These are phyloP conservation scores for Antechinus stuartii DNA, from an alignment of 2,113 vertebrate genomes.

Conservation along the genomic window DNA sequence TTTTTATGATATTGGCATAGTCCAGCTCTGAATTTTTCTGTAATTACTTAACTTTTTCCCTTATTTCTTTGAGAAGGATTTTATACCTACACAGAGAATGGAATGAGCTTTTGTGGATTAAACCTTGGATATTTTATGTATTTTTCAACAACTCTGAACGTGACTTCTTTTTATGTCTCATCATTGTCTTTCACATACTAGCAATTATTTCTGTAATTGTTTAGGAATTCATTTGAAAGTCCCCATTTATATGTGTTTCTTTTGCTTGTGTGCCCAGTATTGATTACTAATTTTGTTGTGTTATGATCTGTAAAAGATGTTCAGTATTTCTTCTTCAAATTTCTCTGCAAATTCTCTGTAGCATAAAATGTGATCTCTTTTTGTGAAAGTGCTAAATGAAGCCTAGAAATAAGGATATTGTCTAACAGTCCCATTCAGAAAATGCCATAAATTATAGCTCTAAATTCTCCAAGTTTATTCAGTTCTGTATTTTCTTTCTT, in stretches of 20 bases:
- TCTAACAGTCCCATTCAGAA: background rate
- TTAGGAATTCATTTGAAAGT: background rate
- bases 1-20: background rate
- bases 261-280: background rate
- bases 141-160: background rate
- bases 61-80: background rate
- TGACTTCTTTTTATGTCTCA: background rate
- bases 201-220: background rate
- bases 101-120: background rate
- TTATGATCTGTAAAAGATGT: background rate
- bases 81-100: background rate
- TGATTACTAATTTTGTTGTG: background rate
- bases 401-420: background rate
- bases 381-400: background rate
- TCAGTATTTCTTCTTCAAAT: background rate
- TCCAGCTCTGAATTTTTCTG: background rate
- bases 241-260: background rate
- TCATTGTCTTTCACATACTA: background rate
- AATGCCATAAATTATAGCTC: background rate
- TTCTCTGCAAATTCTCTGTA: background rate
- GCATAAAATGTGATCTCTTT: background rate
- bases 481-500: background rate
- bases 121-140: background rate
- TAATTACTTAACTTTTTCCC: background rate
- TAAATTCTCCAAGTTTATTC: background rate